Evolutionary conservation across 2,113 vertebrate genomes (phyloP), one percentile per base, ranked within the genome.

Genomic region (Stegostoma tigrinum): DNA sequence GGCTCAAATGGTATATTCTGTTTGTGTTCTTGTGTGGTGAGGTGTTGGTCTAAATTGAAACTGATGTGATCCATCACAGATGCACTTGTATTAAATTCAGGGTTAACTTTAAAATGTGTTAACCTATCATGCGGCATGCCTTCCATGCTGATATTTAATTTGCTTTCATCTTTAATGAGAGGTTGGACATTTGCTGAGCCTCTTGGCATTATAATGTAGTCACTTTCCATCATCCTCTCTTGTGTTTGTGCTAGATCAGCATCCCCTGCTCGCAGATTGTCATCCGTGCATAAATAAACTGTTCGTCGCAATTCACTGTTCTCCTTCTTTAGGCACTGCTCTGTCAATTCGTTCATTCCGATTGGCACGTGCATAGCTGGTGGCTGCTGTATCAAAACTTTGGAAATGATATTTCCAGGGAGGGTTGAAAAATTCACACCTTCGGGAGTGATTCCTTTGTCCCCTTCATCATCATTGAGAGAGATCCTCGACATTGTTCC

Each of bases 401-500:
- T 99, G 97, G 99, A 99, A 97, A 99, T 99, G 97, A 99, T 99
- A 96, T 99, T 99, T 97, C 99, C 99, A 91, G 99, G 99, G 97
- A 99, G 97, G 55, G 99, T 99, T 95, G 99, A 99, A 97, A 99
- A 99, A 97, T 98, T 99, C 96, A 99, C 98, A 96, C 98, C 98
- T 97, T 99, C 99, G 0, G 98, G 98, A 94, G 97, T 98, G 10
- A 97, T 96, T 85, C 97, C 97, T 96, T 99, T 99, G 96, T 98
- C 98, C 87, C 99, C 99, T 96, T 99, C 99, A 87, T 99, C 98
- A 91, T 99, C 99, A 7, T 99, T 99, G 83, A 99, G 98, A 64
- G 99, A 99, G 97, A 99, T 99, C 97, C 99, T 98, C 67, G 99
- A 99, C 52, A 99, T 98, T 0, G 99, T 99, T 96, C 99, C 99